Conservation (phyloP, 2,888 invertebrate species). For the Chloromyia formosa region DNA sequence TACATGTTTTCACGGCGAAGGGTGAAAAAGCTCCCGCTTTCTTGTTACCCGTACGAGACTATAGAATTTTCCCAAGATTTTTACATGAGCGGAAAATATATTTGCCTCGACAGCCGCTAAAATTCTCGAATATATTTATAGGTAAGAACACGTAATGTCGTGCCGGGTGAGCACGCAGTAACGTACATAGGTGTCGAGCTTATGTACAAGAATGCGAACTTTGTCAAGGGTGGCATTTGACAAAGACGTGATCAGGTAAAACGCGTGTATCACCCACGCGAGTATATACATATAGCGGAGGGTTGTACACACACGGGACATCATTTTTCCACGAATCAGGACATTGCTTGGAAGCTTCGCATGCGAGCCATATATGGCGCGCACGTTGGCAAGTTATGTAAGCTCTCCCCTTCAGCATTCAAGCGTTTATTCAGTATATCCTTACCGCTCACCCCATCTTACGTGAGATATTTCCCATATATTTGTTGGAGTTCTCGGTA, state of each 20-base stretch:
- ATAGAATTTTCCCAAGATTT: neutral
- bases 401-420: conserved; percentile 30
- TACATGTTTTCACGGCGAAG: conserved; percentile 16
- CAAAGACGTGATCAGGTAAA: conserved; percentile 10
- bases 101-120: conserved; percentile 9
- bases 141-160: conserved; percentile 24
- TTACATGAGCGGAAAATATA: neutral
- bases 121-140: neutral
- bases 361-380: conserved; percentile 41
- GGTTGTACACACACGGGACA: conserved; percentile 41
- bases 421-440: neutral
- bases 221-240: conserved; percentile 30
- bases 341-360: conserved; percentile 42
- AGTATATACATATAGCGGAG: conserved; percentile 41
- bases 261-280: conserved; percentile 42
- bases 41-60: neutral
- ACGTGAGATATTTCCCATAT: conserved; percentile 44
- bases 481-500: conserved; percentile 26
- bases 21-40: conserved; percentile 40
- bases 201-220: neutral
- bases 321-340: conserved; percentile 47
- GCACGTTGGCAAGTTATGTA: conserved; percentile 17
- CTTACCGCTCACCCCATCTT: conserved; percentile 18
- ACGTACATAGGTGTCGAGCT: conserved; percentile 37
- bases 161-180: too few relatives aligned